Percentiles rank a stretch among this genome's conserved stretches.
These are phyloP conservation scores for Ericerus pela DNA, from an alignment of 1,140 invertebrate genomes.

Conservation along the genomic window DNA sequence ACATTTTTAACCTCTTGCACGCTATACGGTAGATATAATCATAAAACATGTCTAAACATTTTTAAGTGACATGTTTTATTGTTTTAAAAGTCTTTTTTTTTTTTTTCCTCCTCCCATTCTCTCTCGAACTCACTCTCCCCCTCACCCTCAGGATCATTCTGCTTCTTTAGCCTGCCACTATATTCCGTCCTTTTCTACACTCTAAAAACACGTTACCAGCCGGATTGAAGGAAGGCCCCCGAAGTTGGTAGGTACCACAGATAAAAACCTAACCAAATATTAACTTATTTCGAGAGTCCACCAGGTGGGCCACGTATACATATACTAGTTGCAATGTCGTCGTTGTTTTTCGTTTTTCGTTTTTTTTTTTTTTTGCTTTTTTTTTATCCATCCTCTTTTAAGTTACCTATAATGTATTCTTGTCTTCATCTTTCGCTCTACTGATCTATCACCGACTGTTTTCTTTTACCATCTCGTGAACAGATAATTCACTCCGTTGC, in stretches of 20 bases:
- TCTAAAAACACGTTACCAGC: neutral
- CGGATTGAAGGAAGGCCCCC: neutral
- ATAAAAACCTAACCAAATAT: constrained; percentile 7
- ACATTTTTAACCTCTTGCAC: constrained; percentile 12
- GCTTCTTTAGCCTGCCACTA: too few species aligned
- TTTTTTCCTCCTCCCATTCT: too few species aligned
- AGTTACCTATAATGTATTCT: constrained; percentile 5
- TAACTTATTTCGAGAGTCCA: constrained; percentile 5
- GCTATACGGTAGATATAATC: constrained; percentile 12
- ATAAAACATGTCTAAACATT: constrained; percentile 12
- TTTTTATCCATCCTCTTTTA: neutral
- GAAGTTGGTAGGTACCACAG: neutral
- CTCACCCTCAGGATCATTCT: too few species aligned
- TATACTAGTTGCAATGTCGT: too few species aligned
- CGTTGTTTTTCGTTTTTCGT: neutral
- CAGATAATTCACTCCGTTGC: too few species aligned
- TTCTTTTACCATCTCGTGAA: too few species aligned
- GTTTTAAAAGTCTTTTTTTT: constrained; percentile 9
- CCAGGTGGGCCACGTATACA: constrained; percentile 2
- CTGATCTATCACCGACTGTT: constrained; percentile 8
- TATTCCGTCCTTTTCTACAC: too few species aligned
- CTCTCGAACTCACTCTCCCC: too few species aligned
- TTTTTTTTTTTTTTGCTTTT: neutral
- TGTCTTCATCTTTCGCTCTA: constrained; percentile 9
- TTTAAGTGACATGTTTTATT: constrained; percentile 12